Base-by-base conservation (phyloP, 2,888 invertebrate genomes). In the Drosophila paracracens region DNA sequence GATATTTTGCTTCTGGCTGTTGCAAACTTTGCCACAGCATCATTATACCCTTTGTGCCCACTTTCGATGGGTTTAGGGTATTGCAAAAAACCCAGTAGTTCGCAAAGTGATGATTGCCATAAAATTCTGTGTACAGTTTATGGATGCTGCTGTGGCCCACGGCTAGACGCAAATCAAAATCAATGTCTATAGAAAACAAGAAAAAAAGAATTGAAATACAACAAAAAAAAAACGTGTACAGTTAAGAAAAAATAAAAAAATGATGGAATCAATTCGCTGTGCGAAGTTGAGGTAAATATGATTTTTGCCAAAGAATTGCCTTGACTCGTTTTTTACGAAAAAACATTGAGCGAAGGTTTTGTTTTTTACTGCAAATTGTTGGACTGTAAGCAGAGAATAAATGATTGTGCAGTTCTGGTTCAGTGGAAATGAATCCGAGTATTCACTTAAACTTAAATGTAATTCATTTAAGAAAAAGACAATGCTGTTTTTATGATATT, bases 41-140 rank as follows among this genome's bases (percentile, higher is more conserved):
- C 25, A 46, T 8, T 4, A 16, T 4, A 7, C 25, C 43, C 43
- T 5, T 2, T 11, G 25, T 43, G 6, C 6, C 4, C 16, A 16
- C 4, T 8, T 25, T 2, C 7, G 0, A 4, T 46, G 46, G 8
- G 25, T 16, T 16, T 25, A 46, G 46, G 46, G 46, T 25, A 46
- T 1, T 2, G 25, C 21, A 0, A 16, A 59, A 82, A 76, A 81
- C 74, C 83, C 79, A 81, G 83, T 83, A 76, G 82, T 81, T 81
- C 70, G 62, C 74, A 70, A 81, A 74, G 69, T 82, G 82, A 74
- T 68, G 33, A 10, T 33, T 33, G 81, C 80, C 80, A 77, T 80
- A 50, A 77, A 74, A 71, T 66, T 82, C 31, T 36, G 64, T 67
- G 29, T 81, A 64, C 60, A 52, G 61, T 59, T 61, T 71, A 40